Base-by-base conservation (phyloP, 2,888 invertebrate species). In the Galerucella nymphaeae region DNA sequence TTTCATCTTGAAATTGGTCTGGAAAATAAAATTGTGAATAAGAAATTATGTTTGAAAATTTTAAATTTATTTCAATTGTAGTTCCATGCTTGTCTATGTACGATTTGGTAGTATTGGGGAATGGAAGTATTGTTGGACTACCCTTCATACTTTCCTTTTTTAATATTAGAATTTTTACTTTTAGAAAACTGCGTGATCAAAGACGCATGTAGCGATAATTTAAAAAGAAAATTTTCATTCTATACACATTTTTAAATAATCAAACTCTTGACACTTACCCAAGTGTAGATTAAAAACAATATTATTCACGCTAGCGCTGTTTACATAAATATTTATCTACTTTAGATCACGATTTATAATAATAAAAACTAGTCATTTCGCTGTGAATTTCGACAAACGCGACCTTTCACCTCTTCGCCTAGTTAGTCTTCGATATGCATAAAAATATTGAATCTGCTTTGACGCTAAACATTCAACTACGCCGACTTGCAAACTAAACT, bases 1-100 rank as follows among this genome's bases (percentile, higher is more conserved):
- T 38, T 66, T 11, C 72, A 72, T 72, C 16, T 72, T 72, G 10
- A 10, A 6, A 18, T 18, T 13, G 6, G 30, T 23, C 67, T 67
- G 45, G 16, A 61, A 67, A 61, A 41, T 57, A 45, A 42, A 42
- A 2, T 30, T 23, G 6, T 55, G 5, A 18, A n/a, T 55, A 20
- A 20, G 18, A 55, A 55, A 18, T 20, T 11, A 0, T 6, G 30
- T 30, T 30, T 38, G 5, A 23, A 23, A 2, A 9, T 38, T 8
- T 38, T 38, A 1, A 38, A 38, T 38, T 38, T 38, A 1, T 6
- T 6, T 38, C 6, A 1, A 38, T 8, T 38, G 30, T 38, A 38
- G 8, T 38, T 8, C 8, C 30, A 6, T 38, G 30, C 30, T 38
- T 38, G 30, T 38, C 8, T 38, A 38, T 30, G 30, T 30, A 5